Conservation (phyloP, 1,140 invertebrate species). For the Eulimnadia texana region DNA sequence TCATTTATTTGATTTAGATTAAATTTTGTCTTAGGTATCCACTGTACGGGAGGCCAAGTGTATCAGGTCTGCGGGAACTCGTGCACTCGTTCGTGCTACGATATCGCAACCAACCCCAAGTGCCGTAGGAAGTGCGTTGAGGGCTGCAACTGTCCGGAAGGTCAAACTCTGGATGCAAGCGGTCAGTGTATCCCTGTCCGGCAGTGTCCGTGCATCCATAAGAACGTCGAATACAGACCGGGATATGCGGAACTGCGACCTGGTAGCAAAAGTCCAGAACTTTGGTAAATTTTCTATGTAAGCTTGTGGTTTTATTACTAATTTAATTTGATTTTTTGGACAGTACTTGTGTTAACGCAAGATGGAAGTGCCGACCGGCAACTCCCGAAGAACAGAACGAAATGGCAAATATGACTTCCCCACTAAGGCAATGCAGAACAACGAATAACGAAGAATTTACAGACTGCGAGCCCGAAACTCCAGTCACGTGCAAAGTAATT, state of each 20-base stretch:
- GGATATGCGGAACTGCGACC: constrained; percentile 56
- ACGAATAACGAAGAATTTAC: constrained; percentile 51
- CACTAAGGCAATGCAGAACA: constrained; percentile 42
- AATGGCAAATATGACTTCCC: constrained; percentile 42
- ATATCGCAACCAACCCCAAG: constrained; percentile 35
- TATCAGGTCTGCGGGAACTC: constrained; percentile 64
- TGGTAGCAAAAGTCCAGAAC: constrained; percentile 43
- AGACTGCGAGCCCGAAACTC: constrained; percentile 51
- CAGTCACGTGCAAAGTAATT: constrained; percentile 56
- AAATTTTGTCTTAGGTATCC: no score
- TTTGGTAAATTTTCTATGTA: constrained; percentile 42
- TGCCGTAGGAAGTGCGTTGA: constrained; percentile 59
- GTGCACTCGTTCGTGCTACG: constrained; percentile 51
- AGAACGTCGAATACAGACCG: constrained; percentile 51
- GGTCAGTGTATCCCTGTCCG: constrained; percentile 59
- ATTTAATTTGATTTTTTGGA: constrained; percentile 17
- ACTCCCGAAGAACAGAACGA: constrained; percentile 41
- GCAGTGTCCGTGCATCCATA: constrained; percentile 57
- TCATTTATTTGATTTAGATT: no score
- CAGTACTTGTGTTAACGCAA: constrained; percentile 55
- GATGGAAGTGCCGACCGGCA: constrained; percentile 55
- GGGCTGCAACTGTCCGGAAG: constrained; percentile 70
- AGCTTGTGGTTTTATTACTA: neutral
- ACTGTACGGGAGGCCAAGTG: constrained; percentile 58
- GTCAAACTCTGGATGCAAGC: constrained; percentile 49